Evolutionary conservation across 23 tunicate species (phyloP).

Genomic region (Halocynthia roretzi): DNA sequence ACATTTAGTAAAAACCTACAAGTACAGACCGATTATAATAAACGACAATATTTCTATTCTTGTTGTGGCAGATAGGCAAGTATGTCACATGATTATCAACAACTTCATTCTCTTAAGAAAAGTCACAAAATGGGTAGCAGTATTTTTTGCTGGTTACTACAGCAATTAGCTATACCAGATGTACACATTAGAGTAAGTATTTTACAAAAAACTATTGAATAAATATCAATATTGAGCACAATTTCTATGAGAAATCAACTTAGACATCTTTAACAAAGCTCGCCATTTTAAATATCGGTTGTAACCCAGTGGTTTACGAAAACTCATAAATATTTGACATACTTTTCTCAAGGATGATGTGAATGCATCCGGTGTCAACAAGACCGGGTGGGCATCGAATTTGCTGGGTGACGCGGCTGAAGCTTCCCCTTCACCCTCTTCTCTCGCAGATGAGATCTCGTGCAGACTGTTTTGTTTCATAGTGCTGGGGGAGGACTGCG

Average conservation of each 20-base stretch:
- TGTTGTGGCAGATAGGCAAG: background rate
- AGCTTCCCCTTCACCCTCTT: constrained; percentile 34
- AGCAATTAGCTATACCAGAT: no score
- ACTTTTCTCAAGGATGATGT: constrained; percentile 44
- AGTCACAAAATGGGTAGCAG: no score
- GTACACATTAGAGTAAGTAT: no score
- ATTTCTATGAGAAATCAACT: background rate
- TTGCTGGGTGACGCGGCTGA: constrained; percentile 20
- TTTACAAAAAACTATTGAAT: background rate
- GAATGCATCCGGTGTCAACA: constrained; percentile 78
- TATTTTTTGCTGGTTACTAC: no score
- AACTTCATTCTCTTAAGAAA: no score
- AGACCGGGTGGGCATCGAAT: constrained; percentile 40
- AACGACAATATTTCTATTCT: background rate
- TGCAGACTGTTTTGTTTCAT: background rate
- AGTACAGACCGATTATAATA: background rate
- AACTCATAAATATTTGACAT: background rate
- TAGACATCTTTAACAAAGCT: no score
- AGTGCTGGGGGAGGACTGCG: constrained; percentile 23
- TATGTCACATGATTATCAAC: no score
- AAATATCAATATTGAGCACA: background rate
- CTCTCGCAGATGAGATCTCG: background rate
- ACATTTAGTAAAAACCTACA: background rate
- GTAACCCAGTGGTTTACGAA: background rate
- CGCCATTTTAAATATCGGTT: no score